A percentile compares a stretch with the other conserved stretches of the same genome.
Conservation (phyloP, 2,797 vertebrate genomes). For the Rhinichthys osculus region DNA sequence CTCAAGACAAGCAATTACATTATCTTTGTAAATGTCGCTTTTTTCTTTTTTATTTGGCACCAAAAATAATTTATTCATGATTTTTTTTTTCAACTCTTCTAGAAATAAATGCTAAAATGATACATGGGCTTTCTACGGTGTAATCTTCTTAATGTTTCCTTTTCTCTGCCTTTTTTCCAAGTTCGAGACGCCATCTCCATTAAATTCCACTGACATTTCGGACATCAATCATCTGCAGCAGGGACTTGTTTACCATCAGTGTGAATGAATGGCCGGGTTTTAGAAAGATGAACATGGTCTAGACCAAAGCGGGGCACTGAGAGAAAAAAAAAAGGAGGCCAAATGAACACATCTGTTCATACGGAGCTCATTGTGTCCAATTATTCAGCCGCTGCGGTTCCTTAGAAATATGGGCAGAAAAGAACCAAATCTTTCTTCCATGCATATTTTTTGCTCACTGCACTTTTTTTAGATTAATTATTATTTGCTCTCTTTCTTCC, state of each 20-base stretch:
- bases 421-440: constrained; percentile 18
- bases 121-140: constrained; percentile 51
- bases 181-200: constrained; percentile 54
- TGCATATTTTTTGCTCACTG: background rate
- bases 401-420: constrained; percentile 7
- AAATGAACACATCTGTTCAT: constrained; percentile 53
- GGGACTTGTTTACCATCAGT: constrained; percentile 48
- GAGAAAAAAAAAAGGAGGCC: background rate
- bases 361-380: constrained; percentile 45
- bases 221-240: constrained; percentile 55
- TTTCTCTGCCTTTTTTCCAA: constrained; percentile 38
- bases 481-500: constrained; percentile 28
- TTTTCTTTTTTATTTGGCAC: constrained; percentile 50
- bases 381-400: constrained; percentile 32
- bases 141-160: constrained; percentile 54
- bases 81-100: constrained; percentile 40
- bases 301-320: constrained; percentile 29
- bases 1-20: constrained; percentile 65
- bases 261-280: constrained; percentile 38
- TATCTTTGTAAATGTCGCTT: constrained; percentile 67
- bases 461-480: constrained; percentile 22
- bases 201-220: constrained; percentile 56
- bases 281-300: constrained; percentile 43
- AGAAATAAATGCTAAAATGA: constrained; percentile 64
- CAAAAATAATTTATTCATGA: constrained; percentile 66